A percentile compares a stretch with the other conserved stretches of the same genome.
phyloP scores from a whole-genome alignment of 2,113 vertebrate genomes.

The Scophthalmus maximus region DNA sequence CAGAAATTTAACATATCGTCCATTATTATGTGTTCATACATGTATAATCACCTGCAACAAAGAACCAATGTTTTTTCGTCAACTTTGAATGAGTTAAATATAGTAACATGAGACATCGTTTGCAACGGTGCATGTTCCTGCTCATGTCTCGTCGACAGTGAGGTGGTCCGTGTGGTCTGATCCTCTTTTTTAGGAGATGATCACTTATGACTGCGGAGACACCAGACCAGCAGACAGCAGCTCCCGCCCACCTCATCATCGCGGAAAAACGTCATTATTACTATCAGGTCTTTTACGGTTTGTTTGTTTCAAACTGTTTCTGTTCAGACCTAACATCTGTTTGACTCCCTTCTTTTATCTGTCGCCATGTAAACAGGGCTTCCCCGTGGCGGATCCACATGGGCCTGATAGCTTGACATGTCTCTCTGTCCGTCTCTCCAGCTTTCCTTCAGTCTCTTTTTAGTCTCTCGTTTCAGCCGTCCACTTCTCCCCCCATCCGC shows the following conservation, averaged over 20 bases:
- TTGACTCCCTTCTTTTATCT: constrained; percentile 6
- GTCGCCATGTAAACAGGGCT: constrained; percentile 2
- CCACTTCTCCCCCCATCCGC: constrained; percentile 32
- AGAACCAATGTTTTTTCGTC: no score
- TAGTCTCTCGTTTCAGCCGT: constrained; percentile 62
- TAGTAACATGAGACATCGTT: no score
- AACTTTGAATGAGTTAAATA: no score
- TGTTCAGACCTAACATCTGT: constrained; percentile 11
- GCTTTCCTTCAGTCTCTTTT: constrained; percentile 34
- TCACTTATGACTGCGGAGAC: no score
- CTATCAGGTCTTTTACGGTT: no score
- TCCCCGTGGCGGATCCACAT: constrained; percentile 27
- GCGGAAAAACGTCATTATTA: not conserved
- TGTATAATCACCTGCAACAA: no score
- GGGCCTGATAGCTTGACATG: constrained; percentile 29
- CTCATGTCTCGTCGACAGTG: not conserved
- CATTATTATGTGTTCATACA: no score
- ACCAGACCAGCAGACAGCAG: no score
- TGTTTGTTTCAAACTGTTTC: not conserved
- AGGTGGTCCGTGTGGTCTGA: no score
- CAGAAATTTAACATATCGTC: no score
- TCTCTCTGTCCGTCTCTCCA: constrained; percentile 21
- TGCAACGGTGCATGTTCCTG: not conserved
- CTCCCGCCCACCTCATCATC: no score
- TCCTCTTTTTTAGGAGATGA: not conserved